A percentile compares a stretch with the other conserved stretches of the same genome.
Evolutionary conservation across 2,888 invertebrate genomes (phyloP).

Genomic region (Scotopteryx bipunctaria): DNA sequence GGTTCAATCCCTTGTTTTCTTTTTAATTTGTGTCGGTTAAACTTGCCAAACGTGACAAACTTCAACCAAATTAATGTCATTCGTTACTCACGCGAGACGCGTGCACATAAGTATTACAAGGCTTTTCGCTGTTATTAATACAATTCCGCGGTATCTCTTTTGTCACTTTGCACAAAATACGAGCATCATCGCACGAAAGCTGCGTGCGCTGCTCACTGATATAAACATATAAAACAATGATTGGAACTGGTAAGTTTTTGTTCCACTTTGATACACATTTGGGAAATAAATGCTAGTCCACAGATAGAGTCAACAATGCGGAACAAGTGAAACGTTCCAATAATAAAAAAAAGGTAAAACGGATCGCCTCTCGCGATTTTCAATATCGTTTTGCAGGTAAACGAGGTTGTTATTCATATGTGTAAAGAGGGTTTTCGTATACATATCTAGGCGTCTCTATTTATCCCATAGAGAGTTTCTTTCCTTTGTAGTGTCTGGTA

Average conservation of each 20-base stretch:
- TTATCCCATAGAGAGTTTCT: slow-evolving; percentile 42
- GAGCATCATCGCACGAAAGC: slow-evolving; percentile 43
- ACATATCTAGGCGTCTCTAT: slow-evolving; percentile 48
- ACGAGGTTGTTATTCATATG: slow-evolving; percentile 68
- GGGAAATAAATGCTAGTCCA: slow-evolving; percentile 66
- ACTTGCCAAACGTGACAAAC: slow-evolving; percentile 31
- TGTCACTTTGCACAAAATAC: slow-evolving; percentile 51
- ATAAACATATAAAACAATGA: too few species aligned
- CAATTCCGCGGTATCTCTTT: slow-evolving; percentile 40
- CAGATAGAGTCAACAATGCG: slow-evolving; percentile 67
- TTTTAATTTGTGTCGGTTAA: slow-evolving; percentile 8
- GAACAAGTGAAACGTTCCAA: slow-evolving; percentile 73
- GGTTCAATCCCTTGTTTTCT: slow-evolving; percentile 38
- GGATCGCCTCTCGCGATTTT: slow-evolving; percentile 65
- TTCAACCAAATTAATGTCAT: slow-evolving; percentile 54
- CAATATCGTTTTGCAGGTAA: slow-evolving; percentile 70
- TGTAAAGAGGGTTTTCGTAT: slow-evolving; percentile 57
- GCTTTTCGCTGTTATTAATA: slow-evolving; percentile 44
- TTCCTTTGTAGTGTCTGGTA: slow-evolving; percentile 40
- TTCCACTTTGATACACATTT: slow-evolving; percentile 63
- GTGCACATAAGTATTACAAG: slow-evolving; percentile 19
- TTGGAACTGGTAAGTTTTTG: too few species aligned
- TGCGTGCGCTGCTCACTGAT: slow-evolving; percentile 30
- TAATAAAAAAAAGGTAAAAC: slow-evolving; percentile 69
- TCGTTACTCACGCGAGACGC: slow-evolving; percentile 39